Evolutionary conservation across 2,797 vertebrate genomes (phyloP), one percentile per base, ranked within the genome.

Genomic region (Gila robusta): DNA sequence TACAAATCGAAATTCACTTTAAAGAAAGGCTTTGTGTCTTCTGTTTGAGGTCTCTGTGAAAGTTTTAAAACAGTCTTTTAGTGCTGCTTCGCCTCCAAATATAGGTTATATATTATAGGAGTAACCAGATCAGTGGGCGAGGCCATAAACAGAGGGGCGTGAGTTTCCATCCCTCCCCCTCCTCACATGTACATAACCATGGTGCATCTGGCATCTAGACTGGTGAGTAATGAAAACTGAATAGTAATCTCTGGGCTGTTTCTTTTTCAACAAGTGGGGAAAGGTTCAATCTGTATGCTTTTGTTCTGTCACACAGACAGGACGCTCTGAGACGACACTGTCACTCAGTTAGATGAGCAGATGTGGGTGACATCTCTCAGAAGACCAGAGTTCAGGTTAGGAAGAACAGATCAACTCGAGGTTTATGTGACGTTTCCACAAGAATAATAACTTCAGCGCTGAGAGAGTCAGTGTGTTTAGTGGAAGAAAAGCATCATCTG

Each of bases 121-220:
- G 35, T 37, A 37, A 37, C 35, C 35, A 37, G 35, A 37, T 37
- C 35, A 37, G 35, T 37, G 35, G 35, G 35, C 4, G 35, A 37
- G 35, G 35, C 35, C 35, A 5, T 37, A 37, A 37, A 37, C 35
- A 37, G 35, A 37, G 35, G 35, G 35, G 35, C 35, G 35, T 37
- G 35, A 49, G 44, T 35, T 17, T 56, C 21, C 35, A 6, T 62
- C 19, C 69, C 32, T 35, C 26, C 82, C 19, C 49, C 14, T 47
- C 70, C 72, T 87, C 72, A 56, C 39, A 44, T 74, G 17, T 56
- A 66, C 66, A 76, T n/a, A 66, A 59, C 39, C 3, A 73, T 66
- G 9, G 16, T 64, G 26, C n/a, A 35, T 59, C 14, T 91, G 89
- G 90, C 91, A 90, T 92, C 91, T 90, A 88, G 84, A 77, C 88